Evolutionary conservation across 37 sponge, comb jelly and placozoan species (phyloP).

Genomic region (Eunapius fragilis): DNA sequence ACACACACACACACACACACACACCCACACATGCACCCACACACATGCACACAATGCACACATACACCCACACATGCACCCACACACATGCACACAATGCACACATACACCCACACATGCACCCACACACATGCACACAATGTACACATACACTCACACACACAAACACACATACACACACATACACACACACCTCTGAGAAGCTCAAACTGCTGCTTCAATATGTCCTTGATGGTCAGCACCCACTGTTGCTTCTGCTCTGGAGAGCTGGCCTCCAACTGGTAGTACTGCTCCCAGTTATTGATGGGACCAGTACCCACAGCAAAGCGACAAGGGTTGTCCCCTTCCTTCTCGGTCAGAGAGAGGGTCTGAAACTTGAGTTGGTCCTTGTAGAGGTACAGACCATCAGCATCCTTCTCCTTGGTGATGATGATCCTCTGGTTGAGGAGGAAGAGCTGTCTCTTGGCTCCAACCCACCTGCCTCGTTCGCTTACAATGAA

Average conservation of each 20-base stretch:
- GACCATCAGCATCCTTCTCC: constrained; percentile 47
- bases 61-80: not conserved
- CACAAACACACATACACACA: constrained; percentile 14
- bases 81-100: not conserved
- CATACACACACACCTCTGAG: constrained; percentile 48
- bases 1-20: no score
- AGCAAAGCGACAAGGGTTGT: constrained; percentile 54
- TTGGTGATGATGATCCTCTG: constrained; percentile 71
- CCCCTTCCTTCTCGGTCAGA: constrained; percentile 54
- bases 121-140: not conserved
- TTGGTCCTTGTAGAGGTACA: constrained; percentile 60
- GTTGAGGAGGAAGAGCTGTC: constrained; percentile 70
- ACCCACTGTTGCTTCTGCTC: constrained; percentile 64
- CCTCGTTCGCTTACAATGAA: constrained; percentile 40
- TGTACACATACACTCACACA: not conserved
- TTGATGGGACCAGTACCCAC: constrained; percentile 33
- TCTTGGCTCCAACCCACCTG: constrained; percentile 8
- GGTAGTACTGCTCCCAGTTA: constrained; percentile 63
- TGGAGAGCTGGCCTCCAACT: constrained; percentile 45
- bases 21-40: no score
- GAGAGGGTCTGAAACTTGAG: constrained; percentile 62
- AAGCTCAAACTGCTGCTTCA: constrained; percentile 70
- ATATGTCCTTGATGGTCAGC: constrained; percentile 54
- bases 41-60: not conserved
- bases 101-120: constrained; percentile 9